A percentile compares a stretch with the other conserved stretches of the same genome.
These are phyloP conservation scores for Elachura formosa DNA, from an alignment of 2,113 vertebrate genomes.

Conservation along the genomic window DNA sequence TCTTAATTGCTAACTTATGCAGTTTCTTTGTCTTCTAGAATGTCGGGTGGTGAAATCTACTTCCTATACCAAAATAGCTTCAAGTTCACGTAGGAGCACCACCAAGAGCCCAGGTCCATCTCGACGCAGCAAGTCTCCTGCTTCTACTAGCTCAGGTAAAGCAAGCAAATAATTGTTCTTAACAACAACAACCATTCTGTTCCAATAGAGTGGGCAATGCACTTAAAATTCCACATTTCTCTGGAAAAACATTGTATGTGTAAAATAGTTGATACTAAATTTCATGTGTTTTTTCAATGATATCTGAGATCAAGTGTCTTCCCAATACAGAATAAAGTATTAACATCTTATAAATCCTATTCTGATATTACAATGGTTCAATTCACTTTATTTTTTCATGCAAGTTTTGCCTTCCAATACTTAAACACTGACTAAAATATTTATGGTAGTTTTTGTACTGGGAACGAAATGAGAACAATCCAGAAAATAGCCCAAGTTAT, in stretches of 20 bases:
- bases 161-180: background rate
- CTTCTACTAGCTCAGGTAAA: constrained; percentile 90
- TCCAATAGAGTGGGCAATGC: background rate
- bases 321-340: background rate
- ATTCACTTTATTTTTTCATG: background rate
- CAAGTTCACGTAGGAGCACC: constrained; percentile 80
- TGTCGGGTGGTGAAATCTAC: constrained; percentile 94
- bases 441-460: background rate
- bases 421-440: background rate
- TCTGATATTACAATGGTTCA: background rate
- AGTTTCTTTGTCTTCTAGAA: constrained; percentile 74
- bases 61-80: constrained; percentile 92
- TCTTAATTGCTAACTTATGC: constrained; percentile 29
- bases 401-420: background rate
- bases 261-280: background rate
- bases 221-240: background rate
- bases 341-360: background rate
- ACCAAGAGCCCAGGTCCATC: constrained; percentile 85
- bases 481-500: background rate
- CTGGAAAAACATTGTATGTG: background rate
- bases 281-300: background rate
- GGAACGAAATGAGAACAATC: background rate
- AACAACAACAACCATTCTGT: background rate
- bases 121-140: constrained; percentile 93
- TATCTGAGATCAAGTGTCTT: background rate